Percentiles rank a stretch among this genome's conserved stretches.
Evolutionary conservation across 2,797 vertebrate species (phyloP).

Genomic region (Aldrovandia affinis): DNA sequence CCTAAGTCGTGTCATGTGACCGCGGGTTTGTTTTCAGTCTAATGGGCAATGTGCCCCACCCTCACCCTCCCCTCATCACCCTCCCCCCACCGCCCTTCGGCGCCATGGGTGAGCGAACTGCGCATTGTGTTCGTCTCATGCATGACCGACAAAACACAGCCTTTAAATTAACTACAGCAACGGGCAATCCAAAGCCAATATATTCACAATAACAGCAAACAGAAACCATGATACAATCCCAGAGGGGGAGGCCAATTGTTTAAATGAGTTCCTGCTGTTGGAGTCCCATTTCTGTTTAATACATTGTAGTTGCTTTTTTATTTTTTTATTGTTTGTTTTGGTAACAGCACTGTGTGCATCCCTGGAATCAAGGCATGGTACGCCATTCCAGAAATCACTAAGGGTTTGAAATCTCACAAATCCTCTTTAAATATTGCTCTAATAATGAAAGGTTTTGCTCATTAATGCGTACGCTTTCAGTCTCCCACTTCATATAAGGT

Average conservation of each 20-base stretch:
- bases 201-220: conserved; percentile 8
- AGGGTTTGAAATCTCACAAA: background rate
- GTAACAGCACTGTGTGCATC: background rate
- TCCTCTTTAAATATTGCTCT: background rate
- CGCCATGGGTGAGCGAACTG: background rate
- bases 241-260: background rate
- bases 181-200: background rate
- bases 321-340: conserved; percentile 7
- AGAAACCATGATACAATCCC: background rate
- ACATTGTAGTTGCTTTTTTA: background rate
- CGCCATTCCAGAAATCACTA: background rate
- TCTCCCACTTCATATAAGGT: background rate
- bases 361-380: background rate
- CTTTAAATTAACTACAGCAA: conserved; percentile 23
- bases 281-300: background rate
- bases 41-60: background rate
- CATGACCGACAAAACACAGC: background rate
- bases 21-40: conserved; percentile 3
- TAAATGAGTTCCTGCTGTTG: conserved; percentile 1
- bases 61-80: background rate
- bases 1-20: background rate
- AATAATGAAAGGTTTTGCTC: background rate
- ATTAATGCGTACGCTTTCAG: no score
- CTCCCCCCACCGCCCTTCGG: background rate
- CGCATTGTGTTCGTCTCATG: background rate